Base-by-base conservation (phyloP, 2,113 vertebrate species). In the Proteles cristata region DNA sequence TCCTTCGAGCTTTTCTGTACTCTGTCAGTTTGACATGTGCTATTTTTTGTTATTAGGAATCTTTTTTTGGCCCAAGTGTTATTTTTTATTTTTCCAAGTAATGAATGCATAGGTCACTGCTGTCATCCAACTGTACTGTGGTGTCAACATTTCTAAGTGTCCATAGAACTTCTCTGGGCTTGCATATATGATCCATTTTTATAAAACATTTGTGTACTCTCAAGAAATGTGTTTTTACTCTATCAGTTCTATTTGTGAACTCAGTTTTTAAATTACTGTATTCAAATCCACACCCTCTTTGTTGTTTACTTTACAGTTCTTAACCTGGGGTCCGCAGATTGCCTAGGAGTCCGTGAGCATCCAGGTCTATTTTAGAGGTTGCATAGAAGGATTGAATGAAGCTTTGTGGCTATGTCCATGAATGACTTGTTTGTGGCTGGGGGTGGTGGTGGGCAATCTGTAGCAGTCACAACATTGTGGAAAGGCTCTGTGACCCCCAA, bases 11-110 rank as follows among this genome's bases (percentile, higher is more conserved):
- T 82, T 88, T 58, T 55, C 39, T 84, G 50, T 8, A 35, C 53
- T 95, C 58, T 1, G 1, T 74, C 66, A 69, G 16, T 74, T 95
- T 82, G 16, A 66, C 2, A 19, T 28, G 12, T 58, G 31, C 1
- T 28, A 4, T 53, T 93, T 73, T 61, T 91, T 79, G 35, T 76
- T 58, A 19, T 16, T 80, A 73, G 69, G 39, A 85, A 76, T 93
- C 94, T 89, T 39, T 81, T 83, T 93, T 94, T 74, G 43, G 28
- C 26, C 65, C 71, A 66, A 43, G 25, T 90, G 74, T 77, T 84
- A 4, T 66, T 63, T 66, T 85, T 68, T 65, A 11, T 77, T 35
- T 88, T 89, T 84, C 55, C 58, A 93, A 43, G 26, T 76, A 66
- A 35, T 50, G 23, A 88, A 21, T 84, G 43, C 71, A 50, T 83